phyloP scores from a whole-genome alignment of 2,888 invertebrate species.

The Xanthostigma xanthostigma region DNA sequence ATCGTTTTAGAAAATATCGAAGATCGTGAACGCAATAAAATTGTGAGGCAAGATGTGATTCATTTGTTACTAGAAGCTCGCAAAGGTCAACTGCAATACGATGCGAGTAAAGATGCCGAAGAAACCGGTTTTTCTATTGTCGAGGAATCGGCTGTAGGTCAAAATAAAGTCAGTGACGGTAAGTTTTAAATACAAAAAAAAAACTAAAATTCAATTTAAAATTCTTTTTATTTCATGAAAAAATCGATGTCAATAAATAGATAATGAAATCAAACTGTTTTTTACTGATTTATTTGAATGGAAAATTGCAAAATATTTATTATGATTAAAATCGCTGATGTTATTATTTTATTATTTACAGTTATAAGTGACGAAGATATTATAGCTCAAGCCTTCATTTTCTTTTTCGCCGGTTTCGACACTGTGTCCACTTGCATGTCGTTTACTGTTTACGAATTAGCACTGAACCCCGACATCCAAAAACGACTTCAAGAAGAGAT shows the following conservation, averaged over 20 bases:
- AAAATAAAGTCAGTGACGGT: not conserved
- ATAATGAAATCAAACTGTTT: too few relatives aligned
- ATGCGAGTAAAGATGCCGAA: slow-evolving; percentile 10
- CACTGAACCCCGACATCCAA: slow-evolving; percentile 41
- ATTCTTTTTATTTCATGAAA: too few relatives aligned
- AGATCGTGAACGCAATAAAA: slow-evolving; percentile 14
- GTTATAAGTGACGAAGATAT: slow-evolving; percentile 31
- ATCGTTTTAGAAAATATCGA: slow-evolving; percentile 15
- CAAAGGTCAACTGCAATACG: slow-evolving; percentile 22
- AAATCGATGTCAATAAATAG: too few relatives aligned
- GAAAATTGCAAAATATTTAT: too few relatives aligned
- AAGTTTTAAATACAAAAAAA: too few relatives aligned
- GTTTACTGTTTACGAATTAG: slow-evolving; percentile 40
- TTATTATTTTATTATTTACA: too few relatives aligned
- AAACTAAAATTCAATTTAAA: too few relatives aligned
- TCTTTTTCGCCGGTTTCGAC: slow-evolving; percentile 37
- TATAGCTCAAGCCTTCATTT: slow-evolving; percentile 37
- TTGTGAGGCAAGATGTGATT: slow-evolving; percentile 30
- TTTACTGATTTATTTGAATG: too few relatives aligned
- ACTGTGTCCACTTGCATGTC: slow-evolving; percentile 30
- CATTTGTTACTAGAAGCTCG: slow-evolving; percentile 38
- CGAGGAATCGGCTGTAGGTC: not conserved
- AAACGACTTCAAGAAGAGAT: slow-evolving; percentile 38
- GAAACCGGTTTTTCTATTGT: slow-evolving; percentile 1
- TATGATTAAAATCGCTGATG: too few relatives aligned